Conservation (phyloP, 2,113 vertebrate species). For the Callionymus lyra region DNA sequence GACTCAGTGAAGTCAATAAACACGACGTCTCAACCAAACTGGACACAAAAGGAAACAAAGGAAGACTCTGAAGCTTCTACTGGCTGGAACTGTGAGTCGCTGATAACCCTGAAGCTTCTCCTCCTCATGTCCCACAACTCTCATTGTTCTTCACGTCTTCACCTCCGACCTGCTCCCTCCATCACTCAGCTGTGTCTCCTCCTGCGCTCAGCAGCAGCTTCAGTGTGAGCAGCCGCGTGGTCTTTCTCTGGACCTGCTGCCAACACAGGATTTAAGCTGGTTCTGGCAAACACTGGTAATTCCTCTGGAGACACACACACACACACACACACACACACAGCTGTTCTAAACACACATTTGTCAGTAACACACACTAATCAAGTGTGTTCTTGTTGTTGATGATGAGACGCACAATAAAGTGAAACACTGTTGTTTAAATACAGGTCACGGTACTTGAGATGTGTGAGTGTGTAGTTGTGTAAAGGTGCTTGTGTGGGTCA, state of each 20-base stretch:
- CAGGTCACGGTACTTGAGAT: no score
- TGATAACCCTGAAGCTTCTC: slow-evolving; percentile 80
- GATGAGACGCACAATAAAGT: no score
- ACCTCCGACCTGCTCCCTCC: slow-evolving; percentile 68
- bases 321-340: background rate
- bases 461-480: no score
- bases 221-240: no score
- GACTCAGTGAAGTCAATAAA: no score
- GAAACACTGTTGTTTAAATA: no score
- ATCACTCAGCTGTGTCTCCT: slow-evolving; percentile 64
- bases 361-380: no score
- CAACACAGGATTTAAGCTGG: slow-evolving; percentile 97
- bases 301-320: slow-evolving; percentile 12
- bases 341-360: no score
- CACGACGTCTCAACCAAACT: slow-evolving; percentile 39
- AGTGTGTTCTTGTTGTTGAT: no score
- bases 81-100: slow-evolving; percentile 83
- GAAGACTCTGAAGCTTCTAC: slow-evolving; percentile 56
- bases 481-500: no score
- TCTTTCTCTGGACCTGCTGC: slow-evolving; percentile 21
- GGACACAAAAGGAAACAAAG: slow-evolving; percentile 31
- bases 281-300: slow-evolving; percentile 73
- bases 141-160: slow-evolving; percentile 48
- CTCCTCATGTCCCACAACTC: slow-evolving; percentile 17
- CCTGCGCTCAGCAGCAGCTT: slow-evolving; percentile 72